A percentile compares a stretch with the other conserved stretches of the same genome.
Conservation (phyloP, 2,797 vertebrate species). For the Coreius guichenoti region DNA sequence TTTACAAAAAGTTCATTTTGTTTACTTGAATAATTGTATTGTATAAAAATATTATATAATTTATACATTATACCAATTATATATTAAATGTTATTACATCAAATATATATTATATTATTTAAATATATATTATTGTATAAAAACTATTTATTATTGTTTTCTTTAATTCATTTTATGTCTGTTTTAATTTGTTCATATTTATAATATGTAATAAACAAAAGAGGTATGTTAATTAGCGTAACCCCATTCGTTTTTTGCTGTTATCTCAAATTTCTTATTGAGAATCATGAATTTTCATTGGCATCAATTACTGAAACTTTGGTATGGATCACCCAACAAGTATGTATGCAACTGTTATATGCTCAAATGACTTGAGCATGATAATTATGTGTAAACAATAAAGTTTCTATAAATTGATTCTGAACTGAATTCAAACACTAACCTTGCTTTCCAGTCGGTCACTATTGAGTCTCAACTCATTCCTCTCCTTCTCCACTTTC, state of each 20-base stretch:
- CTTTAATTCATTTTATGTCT: neutral
- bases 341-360: neutral
- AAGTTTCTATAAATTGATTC: neutral
- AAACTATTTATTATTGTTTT: neutral
- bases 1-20: neutral
- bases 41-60: neutral
- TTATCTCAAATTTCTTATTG: neutral
- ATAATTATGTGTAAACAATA: neutral
- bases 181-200: neutral
- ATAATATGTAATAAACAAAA: neutral
- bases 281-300: neutral
- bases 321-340: neutral
- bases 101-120: neutral
- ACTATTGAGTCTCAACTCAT: conserved; percentile 90
- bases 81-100: neutral
- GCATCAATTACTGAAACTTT: neutral
- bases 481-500: conserved; percentile 95
- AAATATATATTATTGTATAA: neutral
- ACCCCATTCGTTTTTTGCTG: neutral
- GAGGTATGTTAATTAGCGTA: neutral
- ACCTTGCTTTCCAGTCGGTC: conserved; percentile 95
- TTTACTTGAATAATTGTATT: neutral
- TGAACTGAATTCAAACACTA: conserved; percentile 38
- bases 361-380: neutral
- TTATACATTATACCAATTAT: neutral